A percentile compares a stretch with the other conserved stretches of the same genome.
These are phyloP conservation scores for Nothura maculosa DNA, from an alignment of 2,797 vertebrate genomes.

Conservation along the genomic window DNA sequence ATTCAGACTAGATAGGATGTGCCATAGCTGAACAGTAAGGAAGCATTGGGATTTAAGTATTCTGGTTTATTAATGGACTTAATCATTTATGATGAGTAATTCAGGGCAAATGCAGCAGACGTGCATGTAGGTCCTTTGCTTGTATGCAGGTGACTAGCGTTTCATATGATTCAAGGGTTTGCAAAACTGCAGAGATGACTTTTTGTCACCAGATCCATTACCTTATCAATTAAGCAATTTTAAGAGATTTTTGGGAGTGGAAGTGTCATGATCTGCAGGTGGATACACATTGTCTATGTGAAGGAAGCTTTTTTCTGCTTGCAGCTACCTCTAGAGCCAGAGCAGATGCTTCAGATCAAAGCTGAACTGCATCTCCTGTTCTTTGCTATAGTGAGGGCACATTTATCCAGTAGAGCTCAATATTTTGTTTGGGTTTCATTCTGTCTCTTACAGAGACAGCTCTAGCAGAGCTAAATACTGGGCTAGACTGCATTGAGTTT, in stretches of 20 bases:
- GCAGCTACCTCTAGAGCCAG: neutral
- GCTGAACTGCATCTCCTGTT: neutral
- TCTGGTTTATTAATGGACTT: neutral
- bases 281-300: too few relatives aligned
- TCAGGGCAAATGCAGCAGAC: neutral
- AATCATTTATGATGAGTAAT: neutral
- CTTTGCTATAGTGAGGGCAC: neutral
- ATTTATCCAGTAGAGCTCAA: neutral
- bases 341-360: neutral
- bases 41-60: neutral
- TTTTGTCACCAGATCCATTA: neutral
- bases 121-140: neutral
- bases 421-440: neutral
- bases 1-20: neutral
- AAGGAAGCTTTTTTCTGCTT: neutral
- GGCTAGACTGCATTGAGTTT: neutral
- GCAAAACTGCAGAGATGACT: neutral
- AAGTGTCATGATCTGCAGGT: neutral
- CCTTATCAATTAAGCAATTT: neutral
- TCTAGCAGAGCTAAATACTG: neutral
- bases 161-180: neutral
- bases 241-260: neutral
- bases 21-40: neutral
- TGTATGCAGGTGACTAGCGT: neutral
- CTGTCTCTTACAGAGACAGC: neutral